Conservation (phyloP, 2,888 invertebrate species). For the Drosophila pullipes region DNA sequence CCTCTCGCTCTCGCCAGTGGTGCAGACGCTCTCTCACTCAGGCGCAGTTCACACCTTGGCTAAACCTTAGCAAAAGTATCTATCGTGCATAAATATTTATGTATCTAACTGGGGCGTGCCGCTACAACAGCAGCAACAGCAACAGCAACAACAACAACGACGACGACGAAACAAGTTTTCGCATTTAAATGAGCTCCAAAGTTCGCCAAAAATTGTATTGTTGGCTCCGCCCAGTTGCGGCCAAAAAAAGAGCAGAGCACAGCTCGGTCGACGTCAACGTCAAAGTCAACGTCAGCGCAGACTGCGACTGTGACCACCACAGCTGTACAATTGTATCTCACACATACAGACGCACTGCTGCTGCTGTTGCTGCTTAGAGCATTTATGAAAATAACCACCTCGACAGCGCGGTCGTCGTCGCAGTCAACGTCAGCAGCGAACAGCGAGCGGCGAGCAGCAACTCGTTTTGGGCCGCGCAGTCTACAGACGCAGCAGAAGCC, state of each 20-base stretch:
- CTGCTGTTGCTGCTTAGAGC: conserved; percentile 50
- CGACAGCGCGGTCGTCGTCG: conserved; percentile 47
- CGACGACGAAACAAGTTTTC: conserved; percentile 57
- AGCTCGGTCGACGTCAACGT: neutral
- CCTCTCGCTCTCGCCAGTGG: conserved; percentile 15
- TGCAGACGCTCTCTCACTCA: conserved; percentile 34
- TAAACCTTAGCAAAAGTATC: conserved; percentile 75
- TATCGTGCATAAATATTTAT: conserved; percentile 81
- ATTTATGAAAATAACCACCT: conserved; percentile 68
- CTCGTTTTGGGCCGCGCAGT: conserved; percentile 67
- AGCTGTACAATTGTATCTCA: conserved; percentile 35
- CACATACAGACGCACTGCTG: conserved; percentile 23
- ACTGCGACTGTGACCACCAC: conserved; percentile 12
- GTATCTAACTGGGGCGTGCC: conserved; percentile 83
- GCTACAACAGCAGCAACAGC: conserved; percentile 57
- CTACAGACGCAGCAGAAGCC: conserved; percentile 43
- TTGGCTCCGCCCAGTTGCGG: conserved; percentile 80
- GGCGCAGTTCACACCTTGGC: conserved; percentile 73
- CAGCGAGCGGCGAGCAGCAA: conserved; percentile 36
- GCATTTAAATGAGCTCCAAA: conserved; percentile 75
- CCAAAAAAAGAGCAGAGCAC: conserved; percentile 55
- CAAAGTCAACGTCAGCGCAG: conserved; percentile 6
- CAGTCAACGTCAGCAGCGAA: conserved; percentile 23
- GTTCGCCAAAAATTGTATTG: conserved; percentile 66
- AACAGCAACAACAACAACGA: conserved; percentile 4